phyloP scores from a whole-genome alignment of 2,113 vertebrate species.

The Gopherus flavomarginatus region DNA sequence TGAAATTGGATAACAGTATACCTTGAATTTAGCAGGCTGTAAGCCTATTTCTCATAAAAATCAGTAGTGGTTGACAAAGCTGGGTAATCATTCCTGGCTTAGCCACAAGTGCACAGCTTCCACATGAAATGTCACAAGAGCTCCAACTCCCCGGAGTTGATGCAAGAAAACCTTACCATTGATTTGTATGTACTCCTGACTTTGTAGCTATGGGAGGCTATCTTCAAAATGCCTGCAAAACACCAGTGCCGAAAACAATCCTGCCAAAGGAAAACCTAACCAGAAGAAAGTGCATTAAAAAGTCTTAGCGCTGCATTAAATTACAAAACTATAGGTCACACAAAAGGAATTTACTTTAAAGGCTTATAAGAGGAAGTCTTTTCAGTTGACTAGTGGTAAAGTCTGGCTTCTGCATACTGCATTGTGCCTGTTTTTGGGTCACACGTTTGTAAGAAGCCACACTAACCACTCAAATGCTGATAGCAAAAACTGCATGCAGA shows the following conservation, averaged over 20 bases:
- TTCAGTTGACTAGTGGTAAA: background rate
- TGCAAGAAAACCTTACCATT: background rate
- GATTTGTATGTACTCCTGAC: background rate
- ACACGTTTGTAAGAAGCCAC: background rate
- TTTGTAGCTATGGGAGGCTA: background rate
- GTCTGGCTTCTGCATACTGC: background rate
- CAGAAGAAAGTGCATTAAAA: background rate
- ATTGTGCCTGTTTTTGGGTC: background rate
- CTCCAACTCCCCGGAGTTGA: background rate
- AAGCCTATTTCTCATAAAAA: constrained; percentile 59
- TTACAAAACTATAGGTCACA: background rate
- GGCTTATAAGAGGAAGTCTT: background rate
- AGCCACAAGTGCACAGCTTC: background rate
- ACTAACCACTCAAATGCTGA: background rate
- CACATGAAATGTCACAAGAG: background rate
- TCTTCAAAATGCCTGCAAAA: background rate
- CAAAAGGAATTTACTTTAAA: background rate
- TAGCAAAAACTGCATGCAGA: background rate
- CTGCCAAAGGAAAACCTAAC: background rate
- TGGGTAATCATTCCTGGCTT: constrained; percentile 18
- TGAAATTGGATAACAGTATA: constrained; percentile 58
- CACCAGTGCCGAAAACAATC: background rate
- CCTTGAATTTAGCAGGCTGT: constrained; percentile 62
- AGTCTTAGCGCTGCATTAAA: background rate
- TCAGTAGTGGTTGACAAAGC: constrained; percentile 37